Evolutionary conservation across 2,113 vertebrate genomes (phyloP).

Genomic region (Pluvialis apricaria): DNA sequence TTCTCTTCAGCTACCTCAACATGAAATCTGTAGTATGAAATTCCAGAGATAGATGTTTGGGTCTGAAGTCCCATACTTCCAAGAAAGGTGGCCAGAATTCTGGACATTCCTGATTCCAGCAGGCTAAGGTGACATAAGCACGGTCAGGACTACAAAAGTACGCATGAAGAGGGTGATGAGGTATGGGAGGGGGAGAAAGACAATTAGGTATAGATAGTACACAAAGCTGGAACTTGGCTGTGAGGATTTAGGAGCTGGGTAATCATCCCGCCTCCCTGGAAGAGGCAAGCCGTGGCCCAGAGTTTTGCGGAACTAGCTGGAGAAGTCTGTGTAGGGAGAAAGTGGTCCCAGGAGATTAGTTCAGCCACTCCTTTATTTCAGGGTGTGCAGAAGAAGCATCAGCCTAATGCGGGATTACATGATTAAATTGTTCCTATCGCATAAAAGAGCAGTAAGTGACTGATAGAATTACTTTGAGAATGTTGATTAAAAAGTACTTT

Average conservation of each 20-base stretch:
- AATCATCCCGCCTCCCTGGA: rapidly evolving
- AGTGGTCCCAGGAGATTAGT: neutral
- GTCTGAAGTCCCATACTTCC: neutral
- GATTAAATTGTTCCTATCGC: neutral
- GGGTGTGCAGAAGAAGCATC: neutral
- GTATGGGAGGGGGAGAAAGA: neutral
- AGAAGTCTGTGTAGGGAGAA: neutral
- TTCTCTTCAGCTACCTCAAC: neutral
- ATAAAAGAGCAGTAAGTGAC: neutral
- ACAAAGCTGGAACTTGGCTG: neutral
- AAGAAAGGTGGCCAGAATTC: neutral
- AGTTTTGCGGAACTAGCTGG: neutral
- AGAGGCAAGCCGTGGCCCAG: neutral
- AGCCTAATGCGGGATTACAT: neutral
- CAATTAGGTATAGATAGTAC: neutral
- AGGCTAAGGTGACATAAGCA: neutral
- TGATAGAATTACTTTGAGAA: neutral
- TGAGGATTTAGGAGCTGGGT: neutral
- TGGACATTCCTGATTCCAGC: neutral
- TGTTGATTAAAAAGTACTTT: neutral
- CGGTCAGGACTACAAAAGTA: neutral
- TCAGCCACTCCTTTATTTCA: neutral
- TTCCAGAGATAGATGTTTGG: neutral
- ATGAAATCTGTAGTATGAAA: neutral
- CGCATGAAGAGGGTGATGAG: rapidly evolving